Evolutionary conservation across 1,140 invertebrate genomes (phyloP).

Genomic region (Homarus americanus): DNA sequence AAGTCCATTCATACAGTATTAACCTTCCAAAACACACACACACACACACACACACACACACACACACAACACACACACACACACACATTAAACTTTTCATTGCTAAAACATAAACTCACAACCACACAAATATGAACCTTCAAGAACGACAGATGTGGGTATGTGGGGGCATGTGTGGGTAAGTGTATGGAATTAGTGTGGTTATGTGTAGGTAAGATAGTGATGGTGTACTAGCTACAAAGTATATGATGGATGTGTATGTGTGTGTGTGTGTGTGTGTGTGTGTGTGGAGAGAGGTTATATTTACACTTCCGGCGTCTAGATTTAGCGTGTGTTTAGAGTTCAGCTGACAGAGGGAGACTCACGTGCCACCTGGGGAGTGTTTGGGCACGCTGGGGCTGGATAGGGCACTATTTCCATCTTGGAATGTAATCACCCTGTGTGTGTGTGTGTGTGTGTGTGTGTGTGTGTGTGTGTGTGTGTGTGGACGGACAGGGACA

Average conservation of each 20-base stretch:
- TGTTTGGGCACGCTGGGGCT: not conserved
- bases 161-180: too few species aligned
- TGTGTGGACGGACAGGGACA: too few species aligned
- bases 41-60: too few species aligned
- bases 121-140: too few species aligned
- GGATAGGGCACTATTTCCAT: slow-evolving; percentile 33
- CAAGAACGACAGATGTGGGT: too few species aligned
- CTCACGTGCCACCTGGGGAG: not conserved
- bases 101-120: too few species aligned
- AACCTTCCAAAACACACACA: too few species aligned
- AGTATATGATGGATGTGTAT: not conserved
- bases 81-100: too few species aligned
- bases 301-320: slow-evolving; percentile 35
- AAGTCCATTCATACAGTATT: too few species aligned
- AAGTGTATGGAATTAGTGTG: not conserved
- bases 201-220: not conserved
- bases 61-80: too few species aligned
- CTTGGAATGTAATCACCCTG: slow-evolving; percentile 45
- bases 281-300: not conserved
- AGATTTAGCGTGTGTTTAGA: slow-evolving; percentile 33
- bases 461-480: too few species aligned
- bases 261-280: not conserved
- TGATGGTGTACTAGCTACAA: not conserved
- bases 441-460: too few species aligned
- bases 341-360: not conserved